Base-by-base conservation (phyloP, 2,113 vertebrate genomes). In the Colistium nudipinnis region DNA sequence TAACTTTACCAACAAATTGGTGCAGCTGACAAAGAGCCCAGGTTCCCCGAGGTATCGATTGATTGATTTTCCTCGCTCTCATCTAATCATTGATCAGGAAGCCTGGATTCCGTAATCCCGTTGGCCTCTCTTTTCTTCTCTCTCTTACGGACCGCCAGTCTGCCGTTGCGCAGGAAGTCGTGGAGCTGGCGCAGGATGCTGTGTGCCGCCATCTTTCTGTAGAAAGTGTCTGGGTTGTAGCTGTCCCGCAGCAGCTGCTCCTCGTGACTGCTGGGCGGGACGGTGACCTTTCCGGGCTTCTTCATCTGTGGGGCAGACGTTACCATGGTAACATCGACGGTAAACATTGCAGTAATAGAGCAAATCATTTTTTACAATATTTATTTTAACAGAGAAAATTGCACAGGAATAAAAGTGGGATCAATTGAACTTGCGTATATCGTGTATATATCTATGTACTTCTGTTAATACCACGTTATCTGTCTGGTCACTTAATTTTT, bases 171-270 rank as follows among this genome's bases (percentile, higher is more conserved):
- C 79, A 98, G 88, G 88, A 96, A 97, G 0, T 59, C 7, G 53
- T 78, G 84, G 45, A 96, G 88, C 13, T 88, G 61, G 27, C 74
- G 66, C 57, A 99, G 89, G 83, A 97, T 91, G 48, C 91, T 81
- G 28, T 94, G 87, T 0, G 74, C 87, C 0, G 48, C 90, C 44
- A 91, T 86, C 61, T 86, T 93, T 55, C 80, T 86, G 4, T 70
- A 63, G 94, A 94, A 97, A 0, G 39, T 63, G 4, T 61, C 56
- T 0, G 84, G 9, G 24, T n/a, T 73, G 20, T 69, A 47, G 28
- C 94, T 55, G 12, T 88, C 51, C 6, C 24, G 16, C 1, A 85
- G 44, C 53, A 94, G 76, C 16, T 41, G 66, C 22, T 81, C 31
- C 67, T 80, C 72, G 55, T 84, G 25, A 3, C 53, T 73, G 47